Percentiles rank a stretch among this genome's conserved stretches.
phyloP scores from a whole-genome alignment of 2,888 invertebrate species.

The Micropterix aruncella region DNA sequence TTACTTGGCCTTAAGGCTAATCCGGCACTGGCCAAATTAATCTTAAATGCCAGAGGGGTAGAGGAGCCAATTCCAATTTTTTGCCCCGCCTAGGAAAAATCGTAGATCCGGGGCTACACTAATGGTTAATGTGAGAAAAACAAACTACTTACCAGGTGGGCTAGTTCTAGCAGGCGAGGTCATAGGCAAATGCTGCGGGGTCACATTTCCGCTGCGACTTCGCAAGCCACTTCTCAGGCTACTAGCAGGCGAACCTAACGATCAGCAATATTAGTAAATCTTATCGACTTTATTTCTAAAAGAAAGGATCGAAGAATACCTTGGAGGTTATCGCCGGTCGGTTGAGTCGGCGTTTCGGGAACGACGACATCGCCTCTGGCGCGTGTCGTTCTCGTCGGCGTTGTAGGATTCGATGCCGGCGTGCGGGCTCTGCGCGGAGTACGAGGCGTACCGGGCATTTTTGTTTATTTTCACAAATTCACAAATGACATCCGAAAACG shows the following conservation, averaged over 20 bases:
- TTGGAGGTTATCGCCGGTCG: conserved; percentile 14
- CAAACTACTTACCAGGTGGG: conserved; percentile 24
- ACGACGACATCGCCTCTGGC: conserved; percentile 32
- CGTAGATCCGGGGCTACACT: too few species aligned
- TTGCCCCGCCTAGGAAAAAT: too few species aligned
- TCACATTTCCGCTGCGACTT: conserved; percentile 11
- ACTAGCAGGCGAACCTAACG: not conserved
- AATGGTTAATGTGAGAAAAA: too few species aligned
- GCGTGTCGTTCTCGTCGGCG: conserved; percentile 29
- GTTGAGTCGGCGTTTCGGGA: conserved; percentile 34
- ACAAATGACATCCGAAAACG: too few species aligned
- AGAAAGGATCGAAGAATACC: too few species aligned
- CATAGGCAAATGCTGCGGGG: conserved; percentile 16
- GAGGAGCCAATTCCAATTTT: too few species aligned
- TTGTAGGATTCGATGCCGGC: conserved; percentile 30
- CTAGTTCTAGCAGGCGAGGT: conserved; percentile 34
- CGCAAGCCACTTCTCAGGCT: not conserved
- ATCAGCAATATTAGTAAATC: not conserved
- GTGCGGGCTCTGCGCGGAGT: conserved; percentile 25
- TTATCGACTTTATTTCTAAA: not conserved
- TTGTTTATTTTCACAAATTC: too few species aligned
- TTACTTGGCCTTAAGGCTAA: too few species aligned
- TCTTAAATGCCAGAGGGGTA: too few species aligned
- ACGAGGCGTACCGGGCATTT: not conserved
- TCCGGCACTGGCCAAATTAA: too few species aligned